Conservation (phyloP, 2,888 invertebrate species). For the Cinara cedri region DNA sequence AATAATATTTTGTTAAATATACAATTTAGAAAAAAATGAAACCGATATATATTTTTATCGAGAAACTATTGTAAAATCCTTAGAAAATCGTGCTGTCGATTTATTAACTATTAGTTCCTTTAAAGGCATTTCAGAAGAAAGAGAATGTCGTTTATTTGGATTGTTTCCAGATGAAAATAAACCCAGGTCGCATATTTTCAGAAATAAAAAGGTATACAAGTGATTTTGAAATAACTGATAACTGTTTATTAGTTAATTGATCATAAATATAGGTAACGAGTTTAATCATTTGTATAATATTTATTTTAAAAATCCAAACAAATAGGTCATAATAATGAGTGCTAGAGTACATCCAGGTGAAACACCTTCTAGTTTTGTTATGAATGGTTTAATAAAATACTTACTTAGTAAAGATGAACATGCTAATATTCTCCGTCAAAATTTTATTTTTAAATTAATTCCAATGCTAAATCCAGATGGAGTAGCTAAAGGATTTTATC, state of each 20-base stretch:
- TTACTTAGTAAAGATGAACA: slow-evolving; percentile 77
- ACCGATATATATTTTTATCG: slow-evolving; percentile 85
- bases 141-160: slow-evolving; percentile 75
- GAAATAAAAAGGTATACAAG: slow-evolving; percentile 73
- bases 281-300: no score
- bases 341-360: slow-evolving; percentile 92
- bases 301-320: no score
- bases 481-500: slow-evolving; percentile 82
- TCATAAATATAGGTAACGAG: background rate
- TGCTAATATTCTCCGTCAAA: slow-evolving; percentile 73
- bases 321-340: slow-evolving; percentile 80
- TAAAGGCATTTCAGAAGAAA: slow-evolving; percentile 74
- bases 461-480: slow-evolving; percentile 93
- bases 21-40: slow-evolving; percentile 37
- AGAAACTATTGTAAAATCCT: slow-evolving; percentile 78
- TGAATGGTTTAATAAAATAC: slow-evolving; percentile 85
- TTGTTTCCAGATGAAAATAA: slow-evolving; percentile 74
- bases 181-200: slow-evolving; percentile 76
- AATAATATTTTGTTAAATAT: slow-evolving; percentile 10
- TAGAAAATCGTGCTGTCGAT: slow-evolving; percentile 80
- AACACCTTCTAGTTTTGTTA: slow-evolving; percentile 87
- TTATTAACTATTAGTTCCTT: slow-evolving; percentile 82
- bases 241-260: background rate
- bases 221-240: slow-evolving; percentile 25
- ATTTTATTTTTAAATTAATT: slow-evolving; percentile 86